Evolutionary conservation across 2,113 vertebrate genomes (phyloP).

Genomic region (Taxidea taxus): DNA sequence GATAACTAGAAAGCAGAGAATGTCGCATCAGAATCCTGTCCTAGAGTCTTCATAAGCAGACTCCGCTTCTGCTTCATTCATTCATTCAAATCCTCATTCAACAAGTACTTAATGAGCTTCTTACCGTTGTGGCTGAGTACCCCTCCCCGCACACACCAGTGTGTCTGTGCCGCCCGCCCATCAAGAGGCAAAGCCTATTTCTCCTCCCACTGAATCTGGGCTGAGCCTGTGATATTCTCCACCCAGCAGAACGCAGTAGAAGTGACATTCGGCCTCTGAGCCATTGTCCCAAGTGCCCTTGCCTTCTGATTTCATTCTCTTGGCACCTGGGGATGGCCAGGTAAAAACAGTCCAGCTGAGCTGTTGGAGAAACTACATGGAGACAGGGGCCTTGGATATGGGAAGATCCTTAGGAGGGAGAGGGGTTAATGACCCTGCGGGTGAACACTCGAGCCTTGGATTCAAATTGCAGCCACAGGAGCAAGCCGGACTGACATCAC

Average conservation of each 20-base stretch:
- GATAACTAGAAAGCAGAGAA: constrained; percentile 82
- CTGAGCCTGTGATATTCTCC: not conserved
- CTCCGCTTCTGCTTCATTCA: not conserved
- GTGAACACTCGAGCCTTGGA: not conserved
- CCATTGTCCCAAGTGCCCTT: not conserved
- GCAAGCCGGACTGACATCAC: not conserved
- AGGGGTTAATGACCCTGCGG: not conserved
- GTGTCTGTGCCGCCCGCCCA: not conserved
- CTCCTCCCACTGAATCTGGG: not conserved
- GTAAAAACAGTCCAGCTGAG: not conserved
- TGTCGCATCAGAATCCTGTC: not conserved
- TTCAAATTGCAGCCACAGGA: not conserved
- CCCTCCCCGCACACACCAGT: no score
- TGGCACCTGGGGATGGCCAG: not conserved
- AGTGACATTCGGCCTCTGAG: not conserved
- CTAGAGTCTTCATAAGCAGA: not conserved
- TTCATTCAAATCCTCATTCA: not conserved
- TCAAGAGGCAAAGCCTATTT: not conserved
- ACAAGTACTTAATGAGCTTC: not conserved
- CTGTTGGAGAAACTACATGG: not conserved
- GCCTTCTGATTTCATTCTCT: not conserved
- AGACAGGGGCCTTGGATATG: not conserved
- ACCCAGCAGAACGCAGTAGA: not conserved
- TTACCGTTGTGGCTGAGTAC: not conserved
- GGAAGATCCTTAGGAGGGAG: not conserved